Evolutionary conservation across 2,113 vertebrate species (phyloP).

Genomic region (Hipposideros armiger): DNA sequence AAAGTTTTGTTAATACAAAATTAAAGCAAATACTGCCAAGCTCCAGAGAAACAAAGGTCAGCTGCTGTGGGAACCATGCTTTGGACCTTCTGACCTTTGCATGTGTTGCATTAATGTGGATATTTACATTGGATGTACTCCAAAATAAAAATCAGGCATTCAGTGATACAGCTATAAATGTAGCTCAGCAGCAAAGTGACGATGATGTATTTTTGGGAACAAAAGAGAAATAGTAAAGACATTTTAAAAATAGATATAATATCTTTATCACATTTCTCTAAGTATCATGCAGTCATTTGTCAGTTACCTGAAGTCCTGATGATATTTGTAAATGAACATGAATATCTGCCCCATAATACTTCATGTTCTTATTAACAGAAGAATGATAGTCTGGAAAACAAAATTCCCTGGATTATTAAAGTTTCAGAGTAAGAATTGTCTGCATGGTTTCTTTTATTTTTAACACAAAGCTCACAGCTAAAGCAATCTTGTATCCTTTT

Average conservation of each 20-base stretch:
- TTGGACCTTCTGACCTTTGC: constrained; percentile 39
- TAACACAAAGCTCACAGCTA: not conserved
- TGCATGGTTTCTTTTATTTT: constrained; percentile 35
- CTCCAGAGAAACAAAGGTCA: constrained; percentile 29
- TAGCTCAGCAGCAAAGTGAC: not conserved
- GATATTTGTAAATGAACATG: constrained; percentile 59
- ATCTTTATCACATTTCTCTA: constrained; percentile 32
- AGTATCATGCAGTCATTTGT: constrained; percentile 59
- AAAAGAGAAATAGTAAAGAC: constrained; percentile 6
- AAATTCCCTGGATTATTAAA: constrained; percentile 58
- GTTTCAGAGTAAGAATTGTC: constrained; percentile 53
- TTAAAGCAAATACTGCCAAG: constrained; percentile 46
- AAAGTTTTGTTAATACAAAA: constrained; percentile 30
- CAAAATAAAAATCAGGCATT: constrained; percentile 31
- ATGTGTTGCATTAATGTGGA: constrained; percentile 52
- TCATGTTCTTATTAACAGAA: constrained; percentile 79
- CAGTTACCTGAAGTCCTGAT: constrained; percentile 46
- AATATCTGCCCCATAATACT: constrained; percentile 55
- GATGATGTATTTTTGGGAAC: not conserved
- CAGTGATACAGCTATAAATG: not conserved
- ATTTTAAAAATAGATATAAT: not conserved
- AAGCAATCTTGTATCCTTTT: constrained; percentile 19
- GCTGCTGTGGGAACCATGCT: not conserved
- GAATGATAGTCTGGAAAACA: constrained; percentile 69
- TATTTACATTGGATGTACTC: constrained; percentile 57